Conservation (phyloP, 1,140 invertebrate genomes). For the Monomorium pharaonis region DNA sequence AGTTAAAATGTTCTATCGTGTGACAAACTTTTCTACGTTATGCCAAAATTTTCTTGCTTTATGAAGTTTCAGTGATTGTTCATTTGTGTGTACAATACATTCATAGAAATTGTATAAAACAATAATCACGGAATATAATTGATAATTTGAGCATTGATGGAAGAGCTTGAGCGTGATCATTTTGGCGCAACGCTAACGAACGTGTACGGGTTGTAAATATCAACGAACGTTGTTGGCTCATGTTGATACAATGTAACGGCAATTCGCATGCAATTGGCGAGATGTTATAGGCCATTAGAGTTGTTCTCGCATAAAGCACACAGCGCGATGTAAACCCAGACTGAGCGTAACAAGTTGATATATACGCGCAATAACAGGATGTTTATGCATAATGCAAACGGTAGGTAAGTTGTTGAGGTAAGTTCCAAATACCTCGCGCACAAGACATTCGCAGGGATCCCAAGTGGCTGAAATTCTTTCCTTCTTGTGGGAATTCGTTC, state of each 20-base stretch:
- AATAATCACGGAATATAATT: background rate
- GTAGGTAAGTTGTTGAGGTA: background rate
- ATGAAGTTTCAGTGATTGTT: background rate
- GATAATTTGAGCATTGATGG: background rate
- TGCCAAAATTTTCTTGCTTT: background rate
- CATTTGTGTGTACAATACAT: background rate
- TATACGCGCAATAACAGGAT: slow-evolving; percentile 7
- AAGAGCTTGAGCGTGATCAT: background rate
- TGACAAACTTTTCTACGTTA: background rate
- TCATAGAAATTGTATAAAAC: background rate
- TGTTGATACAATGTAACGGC: background rate
- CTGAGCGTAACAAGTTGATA: background rate
- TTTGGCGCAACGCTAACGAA: background rate
- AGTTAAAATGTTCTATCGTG: background rate
- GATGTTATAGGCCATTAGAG: slow-evolving; percentile 12
- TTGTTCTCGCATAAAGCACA: background rate
- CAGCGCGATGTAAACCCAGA: background rate
- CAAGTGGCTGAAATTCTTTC: slow-evolving; percentile 21
- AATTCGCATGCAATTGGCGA: background rate
- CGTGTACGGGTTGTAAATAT: background rate
- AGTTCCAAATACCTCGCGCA: background rate
- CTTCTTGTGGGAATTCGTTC: background rate
- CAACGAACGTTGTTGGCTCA: background rate
- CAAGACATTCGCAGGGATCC: background rate
- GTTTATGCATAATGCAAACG: slow-evolving; percentile 36